These are phyloP conservation scores for Colaptes auratus DNA, from an alignment of 2,113 vertebrate genomes.

Conservation along the genomic window DNA sequence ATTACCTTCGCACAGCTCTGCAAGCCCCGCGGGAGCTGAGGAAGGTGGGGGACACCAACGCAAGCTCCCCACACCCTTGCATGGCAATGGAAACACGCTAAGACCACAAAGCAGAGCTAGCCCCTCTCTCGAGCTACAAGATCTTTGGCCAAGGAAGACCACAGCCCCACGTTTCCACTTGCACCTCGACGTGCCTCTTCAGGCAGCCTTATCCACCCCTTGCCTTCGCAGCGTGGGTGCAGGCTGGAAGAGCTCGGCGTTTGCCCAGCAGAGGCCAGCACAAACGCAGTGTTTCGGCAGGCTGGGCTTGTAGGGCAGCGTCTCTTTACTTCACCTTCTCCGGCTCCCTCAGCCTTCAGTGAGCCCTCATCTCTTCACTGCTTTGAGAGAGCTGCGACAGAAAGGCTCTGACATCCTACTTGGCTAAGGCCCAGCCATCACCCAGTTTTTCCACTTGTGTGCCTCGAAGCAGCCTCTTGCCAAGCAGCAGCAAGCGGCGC, in stretches of 20 bases:
- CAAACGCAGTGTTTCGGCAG: background rate
- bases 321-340: background rate
- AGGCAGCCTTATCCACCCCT: background rate
- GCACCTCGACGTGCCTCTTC: background rate
- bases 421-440: background rate
- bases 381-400: background rate
- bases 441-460: background rate
- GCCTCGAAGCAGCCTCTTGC: background rate
- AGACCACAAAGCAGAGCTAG: background rate
- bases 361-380: background rate
- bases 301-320: background rate
- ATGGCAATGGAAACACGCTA: background rate
- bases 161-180: rapidly evolving
- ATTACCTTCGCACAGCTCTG: background rate
- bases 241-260: background rate
- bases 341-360: background rate
- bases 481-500: background rate
- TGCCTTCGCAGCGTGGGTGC: background rate
- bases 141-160: background rate
- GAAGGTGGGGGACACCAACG: background rate
- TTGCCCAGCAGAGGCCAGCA: slow-evolving; percentile 62
- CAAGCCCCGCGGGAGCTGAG: background rate
- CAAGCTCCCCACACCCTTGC: background rate
- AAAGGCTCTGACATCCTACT: background rate
- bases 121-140: background rate